phyloP scores from a whole-genome alignment of 2,797 vertebrate genomes.

The Lemur catta region DNA sequence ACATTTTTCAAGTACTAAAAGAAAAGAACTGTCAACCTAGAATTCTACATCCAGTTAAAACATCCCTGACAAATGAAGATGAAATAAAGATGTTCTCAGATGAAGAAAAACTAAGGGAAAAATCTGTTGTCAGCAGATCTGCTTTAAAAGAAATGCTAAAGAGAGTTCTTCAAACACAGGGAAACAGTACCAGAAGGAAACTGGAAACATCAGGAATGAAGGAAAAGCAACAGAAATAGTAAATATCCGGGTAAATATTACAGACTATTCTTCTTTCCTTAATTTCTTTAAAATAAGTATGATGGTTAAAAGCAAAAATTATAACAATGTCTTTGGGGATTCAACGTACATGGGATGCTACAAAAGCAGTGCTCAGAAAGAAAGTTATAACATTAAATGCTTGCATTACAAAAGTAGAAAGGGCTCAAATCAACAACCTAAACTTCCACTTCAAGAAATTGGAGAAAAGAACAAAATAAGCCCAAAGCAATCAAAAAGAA shows the following conservation, averaged over 20 bases:
- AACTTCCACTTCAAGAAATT: neutral
- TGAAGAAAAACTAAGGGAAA: neutral
- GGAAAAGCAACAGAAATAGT: neutral
- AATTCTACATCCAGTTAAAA: neutral
- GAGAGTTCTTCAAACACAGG: neutral
- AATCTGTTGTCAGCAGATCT: neutral
- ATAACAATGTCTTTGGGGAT: neutral
- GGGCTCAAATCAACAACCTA: neutral
- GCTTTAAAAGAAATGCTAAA: neutral
- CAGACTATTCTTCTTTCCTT: neutral
- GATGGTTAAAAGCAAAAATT: neutral
- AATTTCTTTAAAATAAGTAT: neutral
- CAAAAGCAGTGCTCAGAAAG: neutral
- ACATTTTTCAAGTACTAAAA: neutral
- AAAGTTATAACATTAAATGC: neutral
- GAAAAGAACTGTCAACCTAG: neutral
- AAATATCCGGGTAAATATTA: neutral
- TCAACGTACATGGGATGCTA: neutral
- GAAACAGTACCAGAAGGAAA: neutral
- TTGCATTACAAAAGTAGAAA: neutral
- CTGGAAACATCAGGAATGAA: neutral
- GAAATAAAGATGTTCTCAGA: neutral
- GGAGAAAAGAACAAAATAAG: neutral
- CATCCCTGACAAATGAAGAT: neutral
- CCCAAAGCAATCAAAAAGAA: neutral